Evolutionary conservation across 2,113 vertebrate genomes (phyloP), one percentile per base, ranked within the genome.

Genomic region (Dermatemys mawii): DNA sequence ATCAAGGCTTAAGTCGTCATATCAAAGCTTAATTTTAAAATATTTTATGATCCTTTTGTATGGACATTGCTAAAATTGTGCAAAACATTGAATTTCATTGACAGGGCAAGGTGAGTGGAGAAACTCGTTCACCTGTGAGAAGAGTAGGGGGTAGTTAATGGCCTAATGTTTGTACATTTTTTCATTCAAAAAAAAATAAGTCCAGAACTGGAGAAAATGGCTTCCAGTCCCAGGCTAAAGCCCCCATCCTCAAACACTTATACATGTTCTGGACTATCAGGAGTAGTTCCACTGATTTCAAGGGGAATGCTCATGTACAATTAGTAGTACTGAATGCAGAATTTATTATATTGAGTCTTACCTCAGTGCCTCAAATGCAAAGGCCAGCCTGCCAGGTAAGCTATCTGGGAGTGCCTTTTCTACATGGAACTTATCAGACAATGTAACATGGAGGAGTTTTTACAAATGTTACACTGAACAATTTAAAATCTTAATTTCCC

Each of bases 391-490:
- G 38, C 60, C 29, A 49, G 35, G 78, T 19, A 82, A 21, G 0
- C 11, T 83, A 6, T 0, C 80, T 81, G 87, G 46, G 90, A n/a
- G 46, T 4, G 26, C 26, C 38, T 51, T 55, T 41, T 24, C 11
- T 53, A 82, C 35, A 57, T 27, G 26, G 27, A n/a, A 57, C 41
- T 13, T 41, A 46, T 44, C 41, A 76, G 41, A 76, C 13, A 19
- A 5, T 5, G 14, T 81, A 2, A 48, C 60, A 51, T 63, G 90
- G 51, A 53, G 67, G 75, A n/a, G n/a, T 57, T 51, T 51, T 29
- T 24, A 9, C 46, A 2, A 5, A 54, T 0, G 0, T 9, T 38
- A 4, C 19, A 0, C 32, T 75, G 86, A 11, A 0, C 12, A 8
- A 35, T 32, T 60, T 8, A 11, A 26, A 16, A 22, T 38, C 49